Percentiles rank a stretch among this genome's conserved stretches.
phyloP scores from a whole-genome alignment of 2,797 vertebrate species.

The Nothura maculosa region DNA sequence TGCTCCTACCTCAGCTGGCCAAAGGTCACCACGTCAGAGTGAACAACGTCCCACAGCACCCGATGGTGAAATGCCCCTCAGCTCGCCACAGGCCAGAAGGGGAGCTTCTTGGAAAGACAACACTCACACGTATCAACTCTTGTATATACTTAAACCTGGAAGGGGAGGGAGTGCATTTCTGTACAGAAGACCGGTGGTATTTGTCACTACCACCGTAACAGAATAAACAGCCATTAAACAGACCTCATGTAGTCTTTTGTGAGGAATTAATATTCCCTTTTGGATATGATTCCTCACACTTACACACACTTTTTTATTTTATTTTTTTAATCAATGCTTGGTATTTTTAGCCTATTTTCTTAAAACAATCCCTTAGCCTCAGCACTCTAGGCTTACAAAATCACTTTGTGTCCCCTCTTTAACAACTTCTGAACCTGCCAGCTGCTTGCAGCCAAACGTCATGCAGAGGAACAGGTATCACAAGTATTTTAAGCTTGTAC shows the following conservation, averaged over 20 bases:
- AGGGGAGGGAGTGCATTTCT: not conserved
- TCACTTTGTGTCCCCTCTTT: rapidly evolving
- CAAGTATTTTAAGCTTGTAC: rapidly evolving
- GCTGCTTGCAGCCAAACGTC: not conserved
- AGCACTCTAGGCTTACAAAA: rapidly evolving
- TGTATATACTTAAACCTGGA: not conserved
- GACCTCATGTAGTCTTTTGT: not conserved
- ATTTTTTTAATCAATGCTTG: not conserved
- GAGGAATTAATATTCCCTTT: conserved; percentile 29
- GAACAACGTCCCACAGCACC: conserved; percentile 34
- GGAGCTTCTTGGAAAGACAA: not conserved
- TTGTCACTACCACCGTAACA: not conserved
- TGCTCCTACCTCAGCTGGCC: not conserved
- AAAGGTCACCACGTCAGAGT: not conserved
- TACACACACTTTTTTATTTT: not conserved
- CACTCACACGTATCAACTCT: not conserved
- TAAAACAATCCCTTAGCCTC: not conserved
- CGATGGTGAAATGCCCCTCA: not conserved
- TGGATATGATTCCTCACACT: not conserved
- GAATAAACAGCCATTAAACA: conserved; percentile 31
- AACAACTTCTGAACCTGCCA: not conserved
- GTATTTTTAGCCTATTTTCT: not conserved
- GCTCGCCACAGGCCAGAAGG: not conserved
- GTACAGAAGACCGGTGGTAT: not conserved
- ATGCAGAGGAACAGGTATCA: rapidly evolving